These are phyloP conservation scores for Callionymus lyra DNA, from an alignment of 2,113 vertebrate species.

Conservation along the genomic window DNA sequence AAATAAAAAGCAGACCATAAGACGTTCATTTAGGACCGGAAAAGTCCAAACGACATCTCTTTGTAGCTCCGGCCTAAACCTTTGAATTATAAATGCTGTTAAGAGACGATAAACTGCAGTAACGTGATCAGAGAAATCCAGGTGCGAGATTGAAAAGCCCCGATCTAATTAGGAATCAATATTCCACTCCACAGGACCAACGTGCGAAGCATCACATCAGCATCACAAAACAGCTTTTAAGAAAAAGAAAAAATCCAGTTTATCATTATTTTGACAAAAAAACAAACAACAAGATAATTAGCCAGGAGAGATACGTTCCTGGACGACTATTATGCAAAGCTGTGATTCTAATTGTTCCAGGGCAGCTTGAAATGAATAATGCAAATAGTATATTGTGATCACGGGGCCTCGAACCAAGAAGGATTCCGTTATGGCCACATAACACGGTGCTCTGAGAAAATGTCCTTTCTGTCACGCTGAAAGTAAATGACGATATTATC, in stretches of 20 bases:
- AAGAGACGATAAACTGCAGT: neutral
- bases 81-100: neutral
- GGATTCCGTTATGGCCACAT: slow-evolving; percentile 38
- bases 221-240: neutral
- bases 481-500: no score
- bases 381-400: slow-evolving; percentile 36
- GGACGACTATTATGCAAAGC: slow-evolving; percentile 52
- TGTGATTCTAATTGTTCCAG: slow-evolving; percentile 39
- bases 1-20: no score
- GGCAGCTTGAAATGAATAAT: slow-evolving; percentile 54
- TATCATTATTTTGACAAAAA: slow-evolving; percentile 38
- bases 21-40: no score
- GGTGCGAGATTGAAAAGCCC: no score
- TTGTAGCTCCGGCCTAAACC: no score
- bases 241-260: slow-evolving; percentile 19
- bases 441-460: slow-evolving; percentile 32
- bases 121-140: no score
- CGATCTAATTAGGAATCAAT: slow-evolving; percentile 49
- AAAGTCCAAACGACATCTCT: no score
- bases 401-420: slow-evolving; percentile 29
- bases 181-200: slow-evolving; percentile 20
- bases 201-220: no score
- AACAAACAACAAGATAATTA: slow-evolving; percentile 52
- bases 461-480: neutral
- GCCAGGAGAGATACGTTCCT: slow-evolving; percentile 40